Base-by-base conservation (phyloP, 2,888 invertebrate species). In the Plemyria rubiginata region DNA sequence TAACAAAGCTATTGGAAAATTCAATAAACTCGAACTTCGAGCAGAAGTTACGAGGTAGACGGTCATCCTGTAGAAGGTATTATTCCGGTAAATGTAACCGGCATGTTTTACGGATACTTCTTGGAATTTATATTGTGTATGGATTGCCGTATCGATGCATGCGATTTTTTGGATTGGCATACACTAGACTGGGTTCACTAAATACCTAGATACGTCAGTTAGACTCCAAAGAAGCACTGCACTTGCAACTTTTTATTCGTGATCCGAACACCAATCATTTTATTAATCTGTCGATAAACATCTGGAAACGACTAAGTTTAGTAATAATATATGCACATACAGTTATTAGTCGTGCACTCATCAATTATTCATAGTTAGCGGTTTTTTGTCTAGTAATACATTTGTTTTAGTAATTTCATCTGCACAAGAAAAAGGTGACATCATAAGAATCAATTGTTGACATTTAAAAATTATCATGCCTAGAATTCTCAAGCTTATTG, bases 1-100 rank as follows among this genome's bases (percentile, higher is more conserved):
- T 48, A 56, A 52, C 61, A 51, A 55, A 56, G 50, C 62, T 56
- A 46, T 59, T 61, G 49, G 54, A 29, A n/a, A n/a, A 58, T 60
- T 67, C 40, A 53, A 65, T 65, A 53, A 40, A 16, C 29, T n/a
- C 45, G 43, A 50, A 38, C 28, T 28, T 53, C 9, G 29, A 50
- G 41, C 16, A 51, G 4, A 38, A 36, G 22, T 22, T 16, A 3
- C 38, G 16, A 32, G 12, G 38, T 51, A 22, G 22, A 22, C 22
- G 22, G 22, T 51, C 5, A 38, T 38, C 12, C 12, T 36, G 9
- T 3, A 11, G 11, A 38, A 12, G 36, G 32, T 8, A 15, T 16
- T 4, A 36, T 36, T 16, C 16, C 15, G 8, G 12, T 22, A 12
- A 46, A 46, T 46, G 22, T 4, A 12, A 46, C 22, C 22, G n/a